Evolutionary conservation across 1,140 invertebrate species (phyloP).

Genomic region (Cydia strobilella): DNA sequence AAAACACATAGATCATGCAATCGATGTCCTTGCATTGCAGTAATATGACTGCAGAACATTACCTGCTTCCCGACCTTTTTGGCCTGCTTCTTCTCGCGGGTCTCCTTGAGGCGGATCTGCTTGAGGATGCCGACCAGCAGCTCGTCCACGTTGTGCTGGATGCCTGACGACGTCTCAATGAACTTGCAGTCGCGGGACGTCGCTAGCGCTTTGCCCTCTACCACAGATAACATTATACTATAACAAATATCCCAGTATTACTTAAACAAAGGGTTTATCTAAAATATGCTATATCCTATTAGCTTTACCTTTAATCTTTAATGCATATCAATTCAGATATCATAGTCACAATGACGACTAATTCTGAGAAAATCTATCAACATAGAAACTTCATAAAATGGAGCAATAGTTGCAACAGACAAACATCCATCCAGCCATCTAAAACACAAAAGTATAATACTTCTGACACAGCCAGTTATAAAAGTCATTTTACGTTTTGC

Average conservation of each 20-base stretch:
- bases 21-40: too few relatives aligned
- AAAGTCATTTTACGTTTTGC: not conserved
- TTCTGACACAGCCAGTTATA: constrained; percentile 51
- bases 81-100: constrained; percentile 85
- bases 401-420: too few relatives aligned
- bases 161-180: constrained; percentile 94
- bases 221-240: not conserved
- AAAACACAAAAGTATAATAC: constrained; percentile 17
- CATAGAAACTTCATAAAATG: too few relatives aligned
- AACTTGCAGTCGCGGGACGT: constrained; percentile 94
- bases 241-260: too few relatives aligned
- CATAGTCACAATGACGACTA: too few relatives aligned
- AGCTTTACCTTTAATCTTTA: too few relatives aligned
- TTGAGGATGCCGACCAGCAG: constrained; percentile 93
- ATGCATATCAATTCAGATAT: too few relatives aligned
- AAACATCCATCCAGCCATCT: too few relatives aligned
- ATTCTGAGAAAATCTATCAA: too few relatives aligned
- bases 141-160: constrained; percentile 96
- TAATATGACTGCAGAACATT: constrained; percentile 33
- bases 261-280: too few relatives aligned
- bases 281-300: too few relatives aligned
- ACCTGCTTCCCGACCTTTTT: constrained; percentile 78
- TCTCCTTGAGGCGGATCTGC: constrained; percentile 89
- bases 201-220: constrained; percentile 93
- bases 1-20: too few relatives aligned